Percentiles rank a stretch among this genome's conserved stretches.
Evolutionary conservation across 2,113 vertebrate species (phyloP).

Genomic region (Platysteira castanea): DNA sequence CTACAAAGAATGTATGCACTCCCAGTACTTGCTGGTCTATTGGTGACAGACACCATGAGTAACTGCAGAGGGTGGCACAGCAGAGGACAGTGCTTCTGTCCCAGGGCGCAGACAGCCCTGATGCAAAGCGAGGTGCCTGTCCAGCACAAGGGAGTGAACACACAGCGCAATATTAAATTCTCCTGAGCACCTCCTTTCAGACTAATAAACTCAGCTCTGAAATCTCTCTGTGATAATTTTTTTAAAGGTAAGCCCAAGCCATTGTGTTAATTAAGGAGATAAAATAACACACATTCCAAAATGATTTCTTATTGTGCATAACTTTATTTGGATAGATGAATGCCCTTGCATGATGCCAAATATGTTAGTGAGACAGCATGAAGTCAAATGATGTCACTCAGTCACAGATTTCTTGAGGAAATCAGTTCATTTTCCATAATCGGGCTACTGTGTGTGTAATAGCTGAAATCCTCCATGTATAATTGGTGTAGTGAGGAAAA

Average conservation of each 20-base stretch:
- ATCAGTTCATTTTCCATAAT: not conserved
- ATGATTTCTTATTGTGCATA: not conserved
- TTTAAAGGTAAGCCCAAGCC: not conserved
- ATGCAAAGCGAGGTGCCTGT: not conserved
- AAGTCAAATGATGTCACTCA: not conserved
- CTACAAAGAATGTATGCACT: not conserved
- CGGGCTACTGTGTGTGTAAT: not conserved
- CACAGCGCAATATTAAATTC: not conserved
- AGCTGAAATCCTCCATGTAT: not conserved
- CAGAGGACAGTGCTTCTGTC: not conserved
- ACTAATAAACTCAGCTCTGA: not conserved
- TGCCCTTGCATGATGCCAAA: not conserved
- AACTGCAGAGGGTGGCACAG: not conserved
- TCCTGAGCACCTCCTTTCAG: not conserved
- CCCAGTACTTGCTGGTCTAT: not conserved
- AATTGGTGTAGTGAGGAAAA: not conserved
- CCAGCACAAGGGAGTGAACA: not conserved
- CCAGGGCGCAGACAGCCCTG: not conserved
- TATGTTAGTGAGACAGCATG: not conserved
- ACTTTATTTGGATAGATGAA: not conserved
- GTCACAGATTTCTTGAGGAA: not conserved
- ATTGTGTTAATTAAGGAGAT: not conserved
- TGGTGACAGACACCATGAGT: not conserved
- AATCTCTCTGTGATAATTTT: not conserved
- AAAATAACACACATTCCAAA: not conserved